phyloP scores from a whole-genome alignment of 2,797 vertebrate species.

The Diplodus puntazzo region DNA sequence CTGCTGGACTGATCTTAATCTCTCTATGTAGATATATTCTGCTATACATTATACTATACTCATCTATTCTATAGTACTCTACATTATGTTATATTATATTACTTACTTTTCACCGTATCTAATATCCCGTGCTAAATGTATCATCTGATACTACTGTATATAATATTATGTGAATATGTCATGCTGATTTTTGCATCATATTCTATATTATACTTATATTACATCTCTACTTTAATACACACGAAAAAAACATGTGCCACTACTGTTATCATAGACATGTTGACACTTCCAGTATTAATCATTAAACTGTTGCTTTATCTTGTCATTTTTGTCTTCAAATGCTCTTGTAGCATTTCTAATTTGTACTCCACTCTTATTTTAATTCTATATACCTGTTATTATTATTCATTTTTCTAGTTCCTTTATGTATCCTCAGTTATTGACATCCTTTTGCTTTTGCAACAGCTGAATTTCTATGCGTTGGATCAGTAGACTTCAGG shows the following conservation, averaged over 20 bases:
- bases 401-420: background rate
- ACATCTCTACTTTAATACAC: too few species aligned
- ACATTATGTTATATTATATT: too few species aligned
- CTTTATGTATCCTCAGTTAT: background rate
- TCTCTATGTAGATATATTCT: background rate
- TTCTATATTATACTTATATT: background rate
- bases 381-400: background rate
- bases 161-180: background rate
- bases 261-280: too few species aligned
- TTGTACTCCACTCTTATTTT: background rate
- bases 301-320: background rate
- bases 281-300: background rate
- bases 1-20: background rate
- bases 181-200: background rate
- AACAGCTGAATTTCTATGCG: too few species aligned
- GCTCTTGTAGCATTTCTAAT: background rate
- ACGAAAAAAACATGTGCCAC: too few species aligned
- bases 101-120: background rate
- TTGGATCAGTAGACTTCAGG: background rate
- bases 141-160: background rate
- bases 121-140: too few species aligned
- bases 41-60: background rate
- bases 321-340: too few species aligned
- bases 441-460: background rate
- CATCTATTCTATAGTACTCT: background rate